Percentiles rank a stretch among this genome's conserved stretches.
Evolutionary conservation across 2,888 invertebrate genomes (phyloP).

Genomic region (Aphidius colemani): DNA sequence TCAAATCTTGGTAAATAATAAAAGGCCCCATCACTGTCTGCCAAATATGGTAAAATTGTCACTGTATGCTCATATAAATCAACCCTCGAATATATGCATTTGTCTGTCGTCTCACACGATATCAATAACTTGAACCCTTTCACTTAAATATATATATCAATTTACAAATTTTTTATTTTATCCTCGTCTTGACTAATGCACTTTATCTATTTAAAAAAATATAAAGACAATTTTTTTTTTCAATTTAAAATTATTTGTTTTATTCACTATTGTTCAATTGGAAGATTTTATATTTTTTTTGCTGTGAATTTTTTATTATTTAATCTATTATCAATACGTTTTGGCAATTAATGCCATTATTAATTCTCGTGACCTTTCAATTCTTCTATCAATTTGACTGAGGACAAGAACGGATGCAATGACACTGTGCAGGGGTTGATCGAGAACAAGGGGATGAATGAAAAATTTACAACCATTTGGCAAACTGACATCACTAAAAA

Average conservation of each 20-base stretch:
- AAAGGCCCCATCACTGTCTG: no score
- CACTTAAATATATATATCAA: no score
- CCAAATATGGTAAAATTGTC: no score
- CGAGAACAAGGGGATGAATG: not conserved
- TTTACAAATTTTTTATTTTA: no score
- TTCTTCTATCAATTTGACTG: constrained; percentile 27
- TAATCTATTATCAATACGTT: not conserved
- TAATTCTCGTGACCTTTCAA: constrained; percentile 24
- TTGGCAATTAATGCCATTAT: constrained; percentile 7
- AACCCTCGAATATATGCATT: no score
- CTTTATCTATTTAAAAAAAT: no score
- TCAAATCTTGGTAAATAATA: no score
- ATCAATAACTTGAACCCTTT: no score
- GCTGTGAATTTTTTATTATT: constrained; percentile 12
- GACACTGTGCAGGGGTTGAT: not conserved
- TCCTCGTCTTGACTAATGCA: no score
- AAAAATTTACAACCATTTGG: not conserved
- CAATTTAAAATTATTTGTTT: not conserved
- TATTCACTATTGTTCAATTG: no score
- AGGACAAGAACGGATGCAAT: constrained; percentile 7
- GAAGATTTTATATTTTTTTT: not conserved
- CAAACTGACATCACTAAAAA: constrained; percentile 10
- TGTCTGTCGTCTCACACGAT: no score
- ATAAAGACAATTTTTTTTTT: not conserved
- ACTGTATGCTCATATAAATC: no score